A percentile compares a stretch with the other conserved stretches of the same genome.
phyloP scores from a whole-genome alignment of 2,888 invertebrate species.

The Pherbina coryleti region DNA sequence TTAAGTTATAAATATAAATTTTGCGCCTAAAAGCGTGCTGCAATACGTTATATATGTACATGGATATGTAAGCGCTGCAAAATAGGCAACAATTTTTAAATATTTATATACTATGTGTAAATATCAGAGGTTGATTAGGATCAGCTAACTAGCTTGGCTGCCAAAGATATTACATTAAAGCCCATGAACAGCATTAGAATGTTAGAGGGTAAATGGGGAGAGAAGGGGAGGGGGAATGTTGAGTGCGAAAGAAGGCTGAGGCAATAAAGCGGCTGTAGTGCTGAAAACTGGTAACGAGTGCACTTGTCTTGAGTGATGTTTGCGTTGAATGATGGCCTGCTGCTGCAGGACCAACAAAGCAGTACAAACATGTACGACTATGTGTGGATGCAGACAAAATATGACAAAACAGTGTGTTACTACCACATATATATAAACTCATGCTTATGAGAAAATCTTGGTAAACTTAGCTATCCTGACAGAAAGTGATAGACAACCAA shows the following conservation, averaged over 20 bases:
- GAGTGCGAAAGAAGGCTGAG: not conserved
- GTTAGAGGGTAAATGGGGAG: too few relatives aligned
- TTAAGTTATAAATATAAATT: not conserved
- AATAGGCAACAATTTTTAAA: conserved; percentile 24
- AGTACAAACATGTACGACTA: not conserved
- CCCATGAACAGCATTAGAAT: not conserved
- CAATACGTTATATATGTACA: not conserved
- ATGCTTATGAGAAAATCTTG: not conserved
- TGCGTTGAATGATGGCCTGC: not conserved
- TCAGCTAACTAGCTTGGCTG: not conserved
- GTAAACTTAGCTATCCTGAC: not conserved
- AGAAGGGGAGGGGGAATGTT: not conserved
- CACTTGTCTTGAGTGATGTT: conserved; percentile 19
- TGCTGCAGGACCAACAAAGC: not conserved
- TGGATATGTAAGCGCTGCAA: not conserved
- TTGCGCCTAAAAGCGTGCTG: not conserved
- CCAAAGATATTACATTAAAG: not conserved
- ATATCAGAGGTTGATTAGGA: conserved; percentile 4
- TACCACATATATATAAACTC: not conserved
- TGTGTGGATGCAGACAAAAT: not conserved
- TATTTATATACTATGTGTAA: not conserved
- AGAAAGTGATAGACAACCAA: too few relatives aligned
- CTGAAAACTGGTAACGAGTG: conserved; percentile 11
- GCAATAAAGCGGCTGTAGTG: not conserved
- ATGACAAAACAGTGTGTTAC: not conserved